These are phyloP conservation scores for Thinocorus orbignyianus DNA, from an alignment of 2,113 vertebrate species.

Conservation along the genomic window DNA sequence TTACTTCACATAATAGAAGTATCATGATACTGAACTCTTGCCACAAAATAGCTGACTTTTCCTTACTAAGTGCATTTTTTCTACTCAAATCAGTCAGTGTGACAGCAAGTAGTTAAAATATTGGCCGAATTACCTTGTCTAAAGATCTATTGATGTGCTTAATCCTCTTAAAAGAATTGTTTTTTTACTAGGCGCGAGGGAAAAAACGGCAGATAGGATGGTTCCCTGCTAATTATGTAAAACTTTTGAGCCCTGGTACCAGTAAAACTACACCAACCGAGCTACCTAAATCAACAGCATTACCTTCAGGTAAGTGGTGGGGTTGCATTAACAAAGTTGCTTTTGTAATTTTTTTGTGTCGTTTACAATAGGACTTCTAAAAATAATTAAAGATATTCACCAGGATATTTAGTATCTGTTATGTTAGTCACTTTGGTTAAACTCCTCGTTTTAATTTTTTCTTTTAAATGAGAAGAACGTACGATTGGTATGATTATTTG, in stretches of 20 bases:
- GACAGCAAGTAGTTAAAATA: not conserved
- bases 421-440: not conserved
- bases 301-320: slow-evolving; percentile 77
- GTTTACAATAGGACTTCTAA: not conserved
- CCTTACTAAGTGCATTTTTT: not conserved
- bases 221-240: slow-evolving; percentile 99
- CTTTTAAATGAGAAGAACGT: not conserved
- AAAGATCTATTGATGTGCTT: not conserved
- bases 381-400: not conserved
- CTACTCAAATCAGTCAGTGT: not conserved
- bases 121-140: not conserved
- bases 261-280: slow-evolving; percentile 96
- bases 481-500: not conserved
- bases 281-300: slow-evolving; percentile 82
- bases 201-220: slow-evolving; percentile 98
- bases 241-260: slow-evolving; percentile 94
- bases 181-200: slow-evolving; percentile 86
- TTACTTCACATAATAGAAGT: not conserved
- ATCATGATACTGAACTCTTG: not conserved
- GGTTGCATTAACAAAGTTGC: not conserved
- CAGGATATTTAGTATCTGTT: not conserved
- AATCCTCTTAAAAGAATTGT: slow-evolving; percentile 11
- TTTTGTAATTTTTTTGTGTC: not conserved
- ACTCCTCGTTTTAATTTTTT: not conserved
- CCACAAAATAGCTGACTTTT: not conserved